Evolutionary conservation across 2,888 invertebrate genomes (phyloP).

Genomic region (Chloromyia formosa): DNA sequence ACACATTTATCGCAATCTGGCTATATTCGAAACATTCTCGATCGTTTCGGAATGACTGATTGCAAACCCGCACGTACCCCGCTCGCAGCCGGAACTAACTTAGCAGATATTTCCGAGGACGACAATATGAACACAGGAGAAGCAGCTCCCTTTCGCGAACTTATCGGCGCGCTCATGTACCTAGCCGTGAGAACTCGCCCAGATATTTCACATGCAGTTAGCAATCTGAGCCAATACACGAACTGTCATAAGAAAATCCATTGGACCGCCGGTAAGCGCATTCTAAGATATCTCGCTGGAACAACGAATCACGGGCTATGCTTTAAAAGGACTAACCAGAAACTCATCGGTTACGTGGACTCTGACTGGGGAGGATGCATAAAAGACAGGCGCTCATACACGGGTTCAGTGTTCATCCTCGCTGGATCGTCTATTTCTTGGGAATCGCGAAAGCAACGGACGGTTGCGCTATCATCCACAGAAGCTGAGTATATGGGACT

Average conservation of each 20-base stretch:
- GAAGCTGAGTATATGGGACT: slow-evolving; percentile 20
- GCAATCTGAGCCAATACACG: neutral
- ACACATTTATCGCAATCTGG: slow-evolving; percentile 47
- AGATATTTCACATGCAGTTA: slow-evolving; percentile 5
- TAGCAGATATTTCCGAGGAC: neutral
- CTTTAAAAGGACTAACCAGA: accelerated
- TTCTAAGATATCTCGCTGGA: neutral
- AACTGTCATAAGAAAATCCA: neutral
- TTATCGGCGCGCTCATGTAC: slow-evolving; percentile 17
- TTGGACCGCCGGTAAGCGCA: neutral
- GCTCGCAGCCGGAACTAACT: slow-evolving; percentile 10
- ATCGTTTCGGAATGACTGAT: slow-evolving; percentile 49
- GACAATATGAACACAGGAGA: neutral
- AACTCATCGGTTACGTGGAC: neutral
- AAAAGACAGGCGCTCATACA: slow-evolving; percentile 42
- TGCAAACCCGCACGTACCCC: slow-evolving; percentile 49
- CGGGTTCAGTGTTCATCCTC: neutral
- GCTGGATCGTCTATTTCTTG: neutral
- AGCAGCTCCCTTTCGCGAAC: neutral
- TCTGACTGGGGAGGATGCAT: slow-evolving; percentile 43
- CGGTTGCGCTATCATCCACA: neutral
- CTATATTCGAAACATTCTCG: slow-evolving; percentile 49
- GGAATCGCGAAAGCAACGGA: slow-evolving; percentile 12
- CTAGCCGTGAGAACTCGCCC: neutral
- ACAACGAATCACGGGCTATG: neutral